Conservation (phyloP, 2,888 invertebrate species). For the Apoderus coryli region DNA sequence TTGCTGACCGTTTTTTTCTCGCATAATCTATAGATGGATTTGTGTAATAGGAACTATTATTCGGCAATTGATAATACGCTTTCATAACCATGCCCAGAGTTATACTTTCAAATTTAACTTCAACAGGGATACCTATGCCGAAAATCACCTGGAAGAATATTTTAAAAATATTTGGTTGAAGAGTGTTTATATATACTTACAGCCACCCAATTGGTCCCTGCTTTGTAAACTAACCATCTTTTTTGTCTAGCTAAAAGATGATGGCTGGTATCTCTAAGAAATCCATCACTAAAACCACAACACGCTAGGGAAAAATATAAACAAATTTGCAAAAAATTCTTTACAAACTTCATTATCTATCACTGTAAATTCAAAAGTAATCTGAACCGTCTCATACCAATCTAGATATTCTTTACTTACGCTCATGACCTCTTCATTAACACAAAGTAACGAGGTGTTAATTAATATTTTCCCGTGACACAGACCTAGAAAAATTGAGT, state of each 20-base stretch:
- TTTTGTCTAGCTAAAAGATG: conserved; percentile 31
- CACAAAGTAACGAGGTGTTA: too few relatives aligned
- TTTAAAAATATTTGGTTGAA: conserved; percentile 1
- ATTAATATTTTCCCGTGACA: too few relatives aligned
- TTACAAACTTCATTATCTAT: too few relatives aligned
- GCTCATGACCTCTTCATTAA: too few relatives aligned
- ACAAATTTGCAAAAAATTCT: too few relatives aligned
- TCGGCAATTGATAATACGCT: conserved; percentile 50
- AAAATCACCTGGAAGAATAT: conserved; percentile 41
- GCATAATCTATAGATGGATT: conserved; percentile 26
- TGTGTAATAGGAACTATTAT: conserved; percentile 44
- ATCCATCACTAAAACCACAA: too few relatives aligned
- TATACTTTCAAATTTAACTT: conserved; percentile 44
- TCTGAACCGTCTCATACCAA: too few relatives aligned
- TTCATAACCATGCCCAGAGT: conserved; percentile 52
- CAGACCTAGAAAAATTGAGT: too few relatives aligned
- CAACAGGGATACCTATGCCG: conserved; percentile 51
- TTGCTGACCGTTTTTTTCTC: conserved; percentile 23
- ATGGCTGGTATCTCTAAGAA: conserved; percentile 20
- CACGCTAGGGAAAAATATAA: too few relatives aligned
- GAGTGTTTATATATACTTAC: conserved; percentile 28
- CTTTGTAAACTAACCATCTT: conserved; percentile 42
- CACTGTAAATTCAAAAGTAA: too few relatives aligned
- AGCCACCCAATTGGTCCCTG: conserved; percentile 44
- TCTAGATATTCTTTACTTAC: too few relatives aligned